phyloP scores from a whole-genome alignment of 1,140 invertebrate genomes.

The Bombus breviceps region DNA sequence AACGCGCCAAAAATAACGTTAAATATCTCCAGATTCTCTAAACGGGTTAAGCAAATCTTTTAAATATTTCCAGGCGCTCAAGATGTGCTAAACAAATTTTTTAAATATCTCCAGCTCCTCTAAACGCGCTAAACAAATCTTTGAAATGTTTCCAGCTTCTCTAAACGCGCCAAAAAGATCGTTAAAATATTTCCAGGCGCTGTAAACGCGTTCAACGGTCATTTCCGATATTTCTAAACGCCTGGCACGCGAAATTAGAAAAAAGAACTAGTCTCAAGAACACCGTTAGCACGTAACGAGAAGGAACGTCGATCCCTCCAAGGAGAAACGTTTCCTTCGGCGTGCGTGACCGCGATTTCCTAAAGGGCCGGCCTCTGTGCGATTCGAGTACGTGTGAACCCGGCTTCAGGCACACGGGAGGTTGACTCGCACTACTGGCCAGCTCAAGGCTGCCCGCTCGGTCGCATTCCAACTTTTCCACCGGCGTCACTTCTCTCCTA shows the following conservation, averaged over 20 bases:
- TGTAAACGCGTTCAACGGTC: too few species aligned
- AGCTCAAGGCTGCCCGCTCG: slow-evolving; percentile 74
- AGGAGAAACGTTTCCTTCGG: not conserved
- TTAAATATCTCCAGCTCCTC: fast-evolving
- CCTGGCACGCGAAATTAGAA: too few species aligned
- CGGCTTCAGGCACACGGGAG: slow-evolving; percentile 54
- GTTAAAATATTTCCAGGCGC: fast-evolving
- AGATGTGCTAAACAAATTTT: fast-evolving
- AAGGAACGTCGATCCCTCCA: not conserved
- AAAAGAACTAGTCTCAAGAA: not conserved
- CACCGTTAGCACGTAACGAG: not conserved
- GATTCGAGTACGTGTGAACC: slow-evolving; percentile 34
- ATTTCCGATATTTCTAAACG: too few species aligned
- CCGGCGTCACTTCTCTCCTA: slow-evolving; percentile 63
- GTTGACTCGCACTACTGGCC: slow-evolving; percentile 73
- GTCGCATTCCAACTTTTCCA: slow-evolving; percentile 73
- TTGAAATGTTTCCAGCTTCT: fast-evolving
- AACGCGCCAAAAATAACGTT: fast-evolving
- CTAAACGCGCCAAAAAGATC: fast-evolving
- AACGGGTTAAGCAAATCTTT: fast-evolving
- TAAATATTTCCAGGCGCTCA: fast-evolving
- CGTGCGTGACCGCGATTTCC: not conserved
- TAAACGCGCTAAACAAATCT: too few species aligned
- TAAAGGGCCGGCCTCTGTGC: not conserved
- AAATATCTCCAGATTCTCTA: too few species aligned